phyloP scores from a whole-genome alignment of 2,888 invertebrate genomes.

The Entomobrya proxima region DNA sequence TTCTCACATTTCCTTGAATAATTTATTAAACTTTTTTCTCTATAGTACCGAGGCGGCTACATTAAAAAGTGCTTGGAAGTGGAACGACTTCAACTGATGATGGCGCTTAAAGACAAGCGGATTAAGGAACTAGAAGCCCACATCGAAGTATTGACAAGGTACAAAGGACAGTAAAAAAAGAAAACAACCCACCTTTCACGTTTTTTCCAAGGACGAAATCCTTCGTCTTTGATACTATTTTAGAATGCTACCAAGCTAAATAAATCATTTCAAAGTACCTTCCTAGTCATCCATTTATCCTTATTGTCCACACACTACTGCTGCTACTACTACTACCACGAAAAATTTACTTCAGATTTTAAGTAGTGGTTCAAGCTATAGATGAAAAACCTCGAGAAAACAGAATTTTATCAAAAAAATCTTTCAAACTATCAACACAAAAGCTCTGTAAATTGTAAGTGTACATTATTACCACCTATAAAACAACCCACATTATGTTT shows the following conservation, averaged over 20 bases:
- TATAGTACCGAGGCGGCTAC: conserved; percentile 86
- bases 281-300: conserved; percentile 61
- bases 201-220: not conserved
- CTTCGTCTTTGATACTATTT: not conserved
- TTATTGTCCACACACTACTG: not conserved
- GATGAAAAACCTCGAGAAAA: too few species aligned
- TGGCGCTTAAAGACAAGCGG: conserved; percentile 86
- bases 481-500: too few species aligned
- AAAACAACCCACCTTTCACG: not conserved
- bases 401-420: too few species aligned
- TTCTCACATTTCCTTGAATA: conserved; percentile 31
- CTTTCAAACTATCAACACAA: too few species aligned
- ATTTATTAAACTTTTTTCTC: conserved; percentile 71
- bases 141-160: conserved; percentile 72
- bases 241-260: not conserved
- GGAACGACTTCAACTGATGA: conserved; percentile 85
- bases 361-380: too few species aligned
- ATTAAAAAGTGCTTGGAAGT: conserved; percentile 88
- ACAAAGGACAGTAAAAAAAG: conserved; percentile 51
- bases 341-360: too few species aligned
- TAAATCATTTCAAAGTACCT: conserved; percentile 61
- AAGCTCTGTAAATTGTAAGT: too few species aligned
- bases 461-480: too few species aligned
- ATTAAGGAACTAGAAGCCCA: conserved; percentile 89
- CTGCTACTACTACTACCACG: not conserved